Evolutionary conservation across 1,140 invertebrate species (phyloP), one percentile per base, ranked within the genome.

Genomic region (Episyrphus balteatus): DNA sequence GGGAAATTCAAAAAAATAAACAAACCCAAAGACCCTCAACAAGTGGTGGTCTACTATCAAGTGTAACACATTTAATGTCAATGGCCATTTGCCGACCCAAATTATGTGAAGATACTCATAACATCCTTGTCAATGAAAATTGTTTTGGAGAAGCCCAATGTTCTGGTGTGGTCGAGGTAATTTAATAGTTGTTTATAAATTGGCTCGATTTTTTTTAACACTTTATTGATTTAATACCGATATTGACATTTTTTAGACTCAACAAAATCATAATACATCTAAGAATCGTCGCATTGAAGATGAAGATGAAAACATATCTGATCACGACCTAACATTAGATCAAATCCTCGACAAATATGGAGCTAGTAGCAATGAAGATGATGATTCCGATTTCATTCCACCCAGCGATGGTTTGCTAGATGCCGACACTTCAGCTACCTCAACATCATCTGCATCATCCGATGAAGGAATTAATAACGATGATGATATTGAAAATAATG

Each of bases 311-410:
- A 9, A 7, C 15, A 43, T 17, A 38, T n/a, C 33, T 8, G 58
- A 59, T 32, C 46, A 47, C 5, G 55, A 61, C 17, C 21, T 66
- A 13, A 60, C 57, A 26, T 51, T 58, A 2, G 52, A 55, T n/a
- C 50, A 66, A 39, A 50, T 66, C 51, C 42, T 66, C 15, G 50
- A 55, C 30, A 66, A 63, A 41, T 66, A 62, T 34, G 62, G 54
- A 42, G 58, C 62, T 33, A 57, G 55, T n/a, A 17, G 15, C 39
- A 57, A 57, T 42, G 63, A 63, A 5, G 59, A 62, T 30, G 57
- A 63, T 48, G 63, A 66, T 36, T 61, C 59, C 0, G 63, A 66
- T 19, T 66, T 59, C 54, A 52, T 62, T 44, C 62, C 62, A 19
- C 46, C 56, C 33, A 15, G 53, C 57, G 42, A 55, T 51, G 13